A percentile compares a stretch with the other conserved stretches of the same genome.
Evolutionary conservation across 2,797 vertebrate species (phyloP).

Genomic region (Pseudomugil tenellus): DNA sequence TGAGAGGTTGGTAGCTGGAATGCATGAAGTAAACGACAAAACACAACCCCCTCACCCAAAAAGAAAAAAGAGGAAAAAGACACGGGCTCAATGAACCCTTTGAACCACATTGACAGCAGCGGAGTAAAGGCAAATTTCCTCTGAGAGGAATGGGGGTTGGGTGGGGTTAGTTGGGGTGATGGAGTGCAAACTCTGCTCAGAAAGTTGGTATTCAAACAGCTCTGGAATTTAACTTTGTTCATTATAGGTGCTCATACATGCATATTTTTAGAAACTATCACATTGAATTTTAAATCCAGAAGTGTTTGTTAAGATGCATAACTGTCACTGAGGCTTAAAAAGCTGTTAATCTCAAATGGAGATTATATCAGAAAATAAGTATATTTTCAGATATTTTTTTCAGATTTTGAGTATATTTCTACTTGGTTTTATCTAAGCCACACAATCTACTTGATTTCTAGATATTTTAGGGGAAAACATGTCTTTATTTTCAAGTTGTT

Average conservation of each 20-base stretch:
- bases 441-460: not conserved
- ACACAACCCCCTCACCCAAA: conserved; percentile 53
- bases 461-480: not conserved
- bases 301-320: not conserved
- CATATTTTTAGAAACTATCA: not conserved
- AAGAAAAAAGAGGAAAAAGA: conserved; percentile 53
- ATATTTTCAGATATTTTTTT: not conserved
- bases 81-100: conserved; percentile 77
- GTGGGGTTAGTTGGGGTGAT: conserved; percentile 81
- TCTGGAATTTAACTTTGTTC: conserved; percentile 58
- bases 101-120: conserved; percentile 79
- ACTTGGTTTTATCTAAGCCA: not conserved
- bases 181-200: conserved; percentile 67
- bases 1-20: conserved; percentile 69
- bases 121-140: conserved; percentile 78
- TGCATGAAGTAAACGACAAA: conserved; percentile 75
- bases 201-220: conserved; percentile 62
- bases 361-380: not conserved
- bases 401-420: too few relatives aligned
- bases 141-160: conserved; percentile 78
- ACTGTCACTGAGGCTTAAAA: not conserved
- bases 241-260: conserved; percentile 17
- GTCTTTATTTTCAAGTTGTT: not conserved
- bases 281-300: not conserved
- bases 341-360: not conserved